Conservation (phyloP, 2,888 invertebrate genomes). For the Anthophora plumipes region DNA sequence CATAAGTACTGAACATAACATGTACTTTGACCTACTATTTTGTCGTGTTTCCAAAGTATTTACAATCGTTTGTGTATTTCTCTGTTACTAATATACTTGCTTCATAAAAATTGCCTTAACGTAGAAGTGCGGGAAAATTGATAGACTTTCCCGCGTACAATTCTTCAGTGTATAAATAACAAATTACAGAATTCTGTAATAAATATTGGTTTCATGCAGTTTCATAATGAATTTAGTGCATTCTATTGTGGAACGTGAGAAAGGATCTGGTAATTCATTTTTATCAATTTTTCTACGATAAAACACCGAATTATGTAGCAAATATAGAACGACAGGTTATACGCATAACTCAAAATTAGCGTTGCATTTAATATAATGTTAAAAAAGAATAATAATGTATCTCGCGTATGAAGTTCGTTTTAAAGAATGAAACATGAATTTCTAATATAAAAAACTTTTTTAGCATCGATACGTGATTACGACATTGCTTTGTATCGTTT, state of each 20-base stretch:
- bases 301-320: neutral
- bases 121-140: slow-evolving; percentile 47
- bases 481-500: slow-evolving; percentile 88
- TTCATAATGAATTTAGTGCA: slow-evolving; percentile 77
- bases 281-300: neutral
- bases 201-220: slow-evolving; percentile 55
- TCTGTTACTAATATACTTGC: neutral
- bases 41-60: slow-evolving; percentile 6
- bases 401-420: neutral
- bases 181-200: slow-evolving; percentile 14
- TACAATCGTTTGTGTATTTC: neutral
- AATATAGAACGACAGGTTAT: slow-evolving; percentile 53
- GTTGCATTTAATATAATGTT: neutral
- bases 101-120: slow-evolving; percentile 5
- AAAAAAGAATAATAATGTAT: neutral
- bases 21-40: slow-evolving; percentile 18
- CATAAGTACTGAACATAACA: neutral
- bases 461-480: slow-evolving; percentile 85
- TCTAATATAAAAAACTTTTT: slow-evolving; percentile 36
- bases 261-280: slow-evolving; percentile 77
- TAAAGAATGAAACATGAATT: neutral
- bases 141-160: slow-evolving; percentile 69
- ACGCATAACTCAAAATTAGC: neutral
- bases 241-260: slow-evolving; percentile 75
- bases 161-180: slow-evolving; percentile 28